Evolutionary conservation across 92 coral and sea anemone genomes (phyloP).

Genomic region (Phenganax subtilis): DNA sequence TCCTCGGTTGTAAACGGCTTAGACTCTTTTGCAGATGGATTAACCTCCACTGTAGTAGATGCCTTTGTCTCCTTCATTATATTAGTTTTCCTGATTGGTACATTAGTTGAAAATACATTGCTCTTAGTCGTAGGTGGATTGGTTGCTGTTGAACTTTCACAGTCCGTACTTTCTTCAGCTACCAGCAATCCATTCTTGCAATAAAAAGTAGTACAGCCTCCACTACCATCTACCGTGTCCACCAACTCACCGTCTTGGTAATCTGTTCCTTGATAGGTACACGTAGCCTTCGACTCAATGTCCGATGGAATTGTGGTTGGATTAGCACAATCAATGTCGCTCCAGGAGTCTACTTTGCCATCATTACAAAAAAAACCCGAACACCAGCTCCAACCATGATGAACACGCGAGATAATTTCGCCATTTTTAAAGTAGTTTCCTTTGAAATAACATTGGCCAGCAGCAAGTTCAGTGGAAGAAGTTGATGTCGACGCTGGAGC

Average conservation of each 20-base stretch:
- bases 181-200: conserved; percentile 18
- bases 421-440: conserved; percentile 6
- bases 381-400: conserved; percentile 4
- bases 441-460: conserved; percentile 1
- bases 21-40: no score
- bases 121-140: background rate
- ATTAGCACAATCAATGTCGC: background rate
- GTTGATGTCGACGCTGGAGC: background rate
- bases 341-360: conserved; percentile 3
- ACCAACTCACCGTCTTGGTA: conserved; percentile 27
- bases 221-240: background rate
- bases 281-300: background rate
- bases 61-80: background rate
- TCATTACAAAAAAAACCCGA: conserved; percentile 20
- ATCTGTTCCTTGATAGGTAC: conserved; percentile 1
- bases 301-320: background rate
- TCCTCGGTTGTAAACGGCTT: no score
- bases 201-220: background rate
- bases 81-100: no score
- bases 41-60: background rate
- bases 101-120: no score
- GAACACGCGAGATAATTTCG: background rate
- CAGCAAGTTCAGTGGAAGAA: background rate
- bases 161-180: conserved; percentile 1
- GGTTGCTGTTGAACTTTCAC: conserved; percentile 1